These are phyloP conservation scores for Haliclona indistincta DNA, from an alignment of 37 sponge, comb jelly and placozoan genomes.

Conservation along the genomic window DNA sequence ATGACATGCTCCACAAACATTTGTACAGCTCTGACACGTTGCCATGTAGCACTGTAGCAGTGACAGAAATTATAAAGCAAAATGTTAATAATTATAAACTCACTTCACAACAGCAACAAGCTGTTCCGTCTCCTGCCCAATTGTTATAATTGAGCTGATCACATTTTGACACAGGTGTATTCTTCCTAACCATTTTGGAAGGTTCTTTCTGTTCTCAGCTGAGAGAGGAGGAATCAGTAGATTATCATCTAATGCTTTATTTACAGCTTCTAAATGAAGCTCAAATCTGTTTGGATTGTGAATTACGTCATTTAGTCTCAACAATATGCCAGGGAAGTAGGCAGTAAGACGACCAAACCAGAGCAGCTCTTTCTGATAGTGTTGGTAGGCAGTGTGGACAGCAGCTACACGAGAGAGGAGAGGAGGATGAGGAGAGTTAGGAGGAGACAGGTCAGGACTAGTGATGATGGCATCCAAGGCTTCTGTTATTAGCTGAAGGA, in stretches of 20 bases:
- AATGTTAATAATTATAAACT: not conserved
- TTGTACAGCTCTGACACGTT: slow-evolving; percentile 42
- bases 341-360: slow-evolving; percentile 54
- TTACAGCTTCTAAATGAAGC: slow-evolving; percentile 22
- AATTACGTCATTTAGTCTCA: too few relatives aligned
- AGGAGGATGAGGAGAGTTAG: not conserved
- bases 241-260: not conserved
- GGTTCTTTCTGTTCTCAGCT: not conserved
- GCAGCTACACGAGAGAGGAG: slow-evolving; percentile 34
- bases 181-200: slow-evolving; percentile 10
- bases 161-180: slow-evolving; percentile 28
- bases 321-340: slow-evolving; percentile 33
- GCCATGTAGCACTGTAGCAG: slow-evolving; percentile 41
- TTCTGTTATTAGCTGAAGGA: slow-evolving; percentile 22
- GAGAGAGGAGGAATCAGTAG: not conserved
- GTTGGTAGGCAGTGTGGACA: slow-evolving; percentile 43
- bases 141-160: slow-evolving; percentile 10
- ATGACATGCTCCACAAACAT: slow-evolving; percentile 63
- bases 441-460: slow-evolving; percentile 8
- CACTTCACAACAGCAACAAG: slow-evolving; percentile 6
- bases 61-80: not conserved
- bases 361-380: slow-evolving; percentile 13
- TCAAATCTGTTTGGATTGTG: too few relatives aligned
- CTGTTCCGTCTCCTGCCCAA: not conserved
- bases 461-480: slow-evolving; percentile 25